These are phyloP conservation scores for Muntiacus muntjak DNA, from an alignment of 2,113 vertebrate species.

Conservation along the genomic window DNA sequence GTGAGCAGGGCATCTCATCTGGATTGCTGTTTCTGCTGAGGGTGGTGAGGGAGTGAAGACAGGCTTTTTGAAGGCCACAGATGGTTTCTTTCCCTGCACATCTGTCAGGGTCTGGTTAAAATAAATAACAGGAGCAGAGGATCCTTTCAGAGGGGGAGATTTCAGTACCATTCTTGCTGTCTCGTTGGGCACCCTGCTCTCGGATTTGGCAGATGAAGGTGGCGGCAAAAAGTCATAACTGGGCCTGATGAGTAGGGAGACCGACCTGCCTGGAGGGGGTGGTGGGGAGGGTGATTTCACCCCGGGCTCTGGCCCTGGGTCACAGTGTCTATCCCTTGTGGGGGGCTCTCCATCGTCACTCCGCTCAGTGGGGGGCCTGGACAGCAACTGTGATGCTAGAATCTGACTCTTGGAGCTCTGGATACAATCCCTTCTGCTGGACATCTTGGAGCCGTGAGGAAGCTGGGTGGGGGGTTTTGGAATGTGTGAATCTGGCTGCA, in stretches of 20 bases:
- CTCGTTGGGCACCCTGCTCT: slow-evolving; percentile 69
- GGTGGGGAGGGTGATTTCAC: slow-evolving; percentile 84
- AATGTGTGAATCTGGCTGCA: slow-evolving; percentile 72
- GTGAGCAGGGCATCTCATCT: slow-evolving; percentile 76
- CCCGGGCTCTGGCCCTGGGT: slow-evolving; percentile 71
- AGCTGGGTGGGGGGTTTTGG: slow-evolving; percentile 69
- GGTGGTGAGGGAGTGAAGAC: slow-evolving; percentile 72
- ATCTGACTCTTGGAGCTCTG: slow-evolving; percentile 76
- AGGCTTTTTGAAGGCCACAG: slow-evolving; percentile 73
- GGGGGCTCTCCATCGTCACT: slow-evolving; percentile 80
- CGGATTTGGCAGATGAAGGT: slow-evolving; percentile 77
- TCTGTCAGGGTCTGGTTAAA: slow-evolving; percentile 80
- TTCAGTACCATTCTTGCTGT: slow-evolving; percentile 59
- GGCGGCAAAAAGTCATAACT: slow-evolving; percentile 79
- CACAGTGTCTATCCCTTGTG: slow-evolving; percentile 84
- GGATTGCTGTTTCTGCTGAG: slow-evolving; percentile 77
- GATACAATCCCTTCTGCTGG: slow-evolving; percentile 70
- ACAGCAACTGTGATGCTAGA: slow-evolving; percentile 75
- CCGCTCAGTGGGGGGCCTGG: slow-evolving; percentile 76
- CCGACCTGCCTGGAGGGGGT: slow-evolving; percentile 86
- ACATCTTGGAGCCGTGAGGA: slow-evolving; percentile 67
- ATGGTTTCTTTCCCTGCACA: slow-evolving; percentile 80
- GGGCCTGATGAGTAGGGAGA: slow-evolving; percentile 87
- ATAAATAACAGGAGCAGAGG: slow-evolving; percentile 43
- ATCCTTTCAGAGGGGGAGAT: slow-evolving; percentile 67